Base-by-base conservation (phyloP, 2,888 invertebrate genomes). In the Neocrepidodera transversa region DNA sequence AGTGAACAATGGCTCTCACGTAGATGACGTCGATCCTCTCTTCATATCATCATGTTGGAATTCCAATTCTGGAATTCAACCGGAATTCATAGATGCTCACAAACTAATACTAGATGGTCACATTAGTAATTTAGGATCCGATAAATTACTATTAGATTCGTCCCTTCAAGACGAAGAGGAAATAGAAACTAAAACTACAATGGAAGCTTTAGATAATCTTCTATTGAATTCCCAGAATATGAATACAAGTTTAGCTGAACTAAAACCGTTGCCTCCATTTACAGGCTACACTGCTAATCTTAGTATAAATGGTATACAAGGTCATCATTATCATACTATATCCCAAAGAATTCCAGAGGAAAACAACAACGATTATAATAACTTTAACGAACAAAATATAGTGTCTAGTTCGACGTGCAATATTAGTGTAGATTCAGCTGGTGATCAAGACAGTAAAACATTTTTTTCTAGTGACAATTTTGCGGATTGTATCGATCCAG, bases 231-330 rank as follows among this genome's bases (percentile, higher is more conserved):
- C 58, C 28, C 60, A 72, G 76, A 50, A 14, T n/a, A 83, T 84
- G 36, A 86, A 86, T 35, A 84, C 86, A 42, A 87, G 86, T 48
- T 83, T 93, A 63, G 91, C 93, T 28, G 94, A 94, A 74, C 82
- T 93, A 64, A 94, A 93, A 76, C 90, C 90, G 0, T 82, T 94
- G 68, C 93, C 93, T 2, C 93, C 94, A 3, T 93, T 93, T 78
- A 91, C 92, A 40, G 90, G 90, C 20, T 92, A 92, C 80, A 92
- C 93, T 13, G 91, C 91, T 1, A 91, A 93, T 72, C 81, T 93
- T 60, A 91, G 91, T 69, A 93, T 93, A 78, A 93, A 93, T 80
- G 92, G 92, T 53, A 92, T 93, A 72, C 90, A 91, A 51, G 93
- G 93, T 1, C 92, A 92, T 76, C 93, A 93, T 76, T 93, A 90